Percentiles rank a stretch among this genome's conserved stretches.
phyloP scores from a whole-genome alignment of 23 tunicate genomes.

The Botrylloides violaceus region DNA sequence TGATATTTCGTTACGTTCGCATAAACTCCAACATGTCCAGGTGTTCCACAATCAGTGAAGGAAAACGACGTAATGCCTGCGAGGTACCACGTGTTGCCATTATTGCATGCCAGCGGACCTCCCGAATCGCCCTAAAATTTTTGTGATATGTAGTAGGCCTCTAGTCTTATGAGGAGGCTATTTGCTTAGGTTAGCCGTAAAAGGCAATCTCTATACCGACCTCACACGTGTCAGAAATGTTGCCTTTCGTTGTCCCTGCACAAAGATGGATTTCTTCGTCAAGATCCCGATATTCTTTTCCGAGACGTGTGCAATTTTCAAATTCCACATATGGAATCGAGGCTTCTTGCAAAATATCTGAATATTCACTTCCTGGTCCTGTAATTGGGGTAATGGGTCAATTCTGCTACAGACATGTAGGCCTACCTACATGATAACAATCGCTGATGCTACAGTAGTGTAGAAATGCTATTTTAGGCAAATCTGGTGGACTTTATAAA shows the following conservation, averaged over 20 bases:
- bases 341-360: neutral
- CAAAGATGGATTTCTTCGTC: neutral
- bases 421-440: no score
- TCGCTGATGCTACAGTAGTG: no score
- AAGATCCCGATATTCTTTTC: neutral
- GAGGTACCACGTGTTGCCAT: conserved; percentile 2
- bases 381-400: no score
- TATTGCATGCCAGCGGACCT: conserved; percentile 20
- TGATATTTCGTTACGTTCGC: neutral
- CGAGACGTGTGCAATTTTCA: neutral
- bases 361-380: no score
- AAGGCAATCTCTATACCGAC: neutral
- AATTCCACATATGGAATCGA: neutral
- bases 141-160: no score
- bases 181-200: no score
- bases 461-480: no score
- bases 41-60: conserved; percentile 3
- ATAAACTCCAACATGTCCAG: conserved; percentile 6
- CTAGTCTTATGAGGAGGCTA: no score
- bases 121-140: conserved; percentile 21
- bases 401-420: no score
- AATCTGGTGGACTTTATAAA: no score
- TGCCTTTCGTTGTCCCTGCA: neutral
- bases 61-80: conserved; percentile 11
- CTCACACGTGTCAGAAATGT: neutral